A percentile compares a stretch with the other conserved stretches of the same genome.
These are phyloP conservation scores for Corella eumyota DNA, from an alignment of 23 tunicate species.

Conservation along the genomic window DNA sequence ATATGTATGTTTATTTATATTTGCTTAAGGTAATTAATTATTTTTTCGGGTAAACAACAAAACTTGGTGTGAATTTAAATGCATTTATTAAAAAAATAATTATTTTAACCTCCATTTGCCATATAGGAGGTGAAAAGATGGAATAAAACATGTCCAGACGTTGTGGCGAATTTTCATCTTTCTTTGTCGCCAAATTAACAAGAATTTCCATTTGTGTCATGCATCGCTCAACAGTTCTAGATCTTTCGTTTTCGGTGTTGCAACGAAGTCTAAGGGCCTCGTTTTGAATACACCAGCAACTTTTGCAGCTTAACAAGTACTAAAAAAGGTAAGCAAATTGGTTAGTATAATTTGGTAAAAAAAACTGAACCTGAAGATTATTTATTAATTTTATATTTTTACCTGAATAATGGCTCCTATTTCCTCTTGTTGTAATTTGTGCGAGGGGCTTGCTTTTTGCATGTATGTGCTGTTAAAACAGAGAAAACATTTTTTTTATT, in stretches of 20 bases:
- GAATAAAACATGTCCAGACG: conserved; percentile 49
- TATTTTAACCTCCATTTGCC: conserved; percentile 77
- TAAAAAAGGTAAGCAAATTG: conserved; percentile 16
- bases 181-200: conserved; percentile 14
- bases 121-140: conserved; percentile 35
- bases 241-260: conserved; percentile 24
- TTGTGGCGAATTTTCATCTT: neutral
- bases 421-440: conserved; percentile 63
- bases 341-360: conserved; percentile 3
- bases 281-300: conserved; percentile 63
- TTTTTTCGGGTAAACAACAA: too few relatives aligned
- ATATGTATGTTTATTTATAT: too few relatives aligned
- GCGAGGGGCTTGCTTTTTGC: conserved; percentile 78
- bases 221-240: conserved; percentile 67
- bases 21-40: too few relatives aligned
- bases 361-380: neutral
- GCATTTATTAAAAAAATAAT: too few relatives aligned
- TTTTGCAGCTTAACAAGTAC: conserved; percentile 38
- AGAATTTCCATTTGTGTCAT: conserved; percentile 72
- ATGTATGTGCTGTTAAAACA: conserved; percentile 43
- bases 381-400: conserved; percentile 1
- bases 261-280: conserved; percentile 78
- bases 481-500: neutral
- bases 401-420: conserved; percentile 54
- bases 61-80: too few relatives aligned